These are phyloP conservation scores for Stramonita haemastoma DNA, from an alignment of 2,888 invertebrate genomes.

Conservation along the genomic window DNA sequence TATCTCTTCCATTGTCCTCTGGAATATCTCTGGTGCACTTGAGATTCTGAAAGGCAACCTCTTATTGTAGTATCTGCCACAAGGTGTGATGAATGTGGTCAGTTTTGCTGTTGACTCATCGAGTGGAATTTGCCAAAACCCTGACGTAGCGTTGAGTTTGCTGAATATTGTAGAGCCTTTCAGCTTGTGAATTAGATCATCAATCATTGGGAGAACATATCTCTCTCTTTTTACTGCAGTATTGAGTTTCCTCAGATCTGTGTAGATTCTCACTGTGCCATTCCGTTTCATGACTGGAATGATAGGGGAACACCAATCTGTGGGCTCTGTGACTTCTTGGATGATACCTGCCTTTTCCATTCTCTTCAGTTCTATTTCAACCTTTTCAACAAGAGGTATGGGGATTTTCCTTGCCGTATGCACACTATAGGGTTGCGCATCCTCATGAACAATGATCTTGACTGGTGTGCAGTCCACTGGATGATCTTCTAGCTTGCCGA, in stretches of 20 bases:
- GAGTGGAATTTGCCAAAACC: background rate
- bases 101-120: constrained; percentile 5
- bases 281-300: background rate
- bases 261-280: background rate
- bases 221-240: background rate
- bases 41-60: background rate
- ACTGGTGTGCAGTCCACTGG: too few relatives aligned
- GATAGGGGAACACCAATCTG: too few relatives aligned
- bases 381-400: background rate
- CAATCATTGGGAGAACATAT: background rate
- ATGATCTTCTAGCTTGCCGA: too few relatives aligned
- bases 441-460: background rate
- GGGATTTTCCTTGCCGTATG: background rate
- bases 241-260: background rate
- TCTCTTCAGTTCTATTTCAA: too few relatives aligned
- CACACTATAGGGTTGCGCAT: background rate
- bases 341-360: too few relatives aligned
- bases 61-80: background rate
- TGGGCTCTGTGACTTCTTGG: too few relatives aligned
- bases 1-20: background rate
- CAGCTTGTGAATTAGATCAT: background rate
- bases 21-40: background rate
- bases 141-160: background rate
- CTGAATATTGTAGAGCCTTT: background rate
- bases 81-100: background rate